Evolutionary conservation across 2,113 vertebrate species (phyloP), one percentile per base, ranked within the genome.

Genomic region (Pterophyllum scalare): DNA sequence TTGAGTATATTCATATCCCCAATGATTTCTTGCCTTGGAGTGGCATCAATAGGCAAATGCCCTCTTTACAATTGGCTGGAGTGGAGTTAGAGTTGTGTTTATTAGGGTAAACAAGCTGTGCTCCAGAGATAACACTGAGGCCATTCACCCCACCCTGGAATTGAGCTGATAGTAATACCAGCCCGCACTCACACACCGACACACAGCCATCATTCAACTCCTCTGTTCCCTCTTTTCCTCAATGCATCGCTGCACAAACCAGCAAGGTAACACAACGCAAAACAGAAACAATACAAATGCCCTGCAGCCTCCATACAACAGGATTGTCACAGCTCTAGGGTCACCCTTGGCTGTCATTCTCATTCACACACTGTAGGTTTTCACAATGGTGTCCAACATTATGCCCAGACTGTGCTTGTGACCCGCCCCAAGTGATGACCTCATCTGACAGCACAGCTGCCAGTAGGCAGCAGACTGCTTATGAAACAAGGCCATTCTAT

Each of bases 21-120:
- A 11, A 60, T 89, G 49, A 81, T 81, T 87, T 84, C 43, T 38
- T 65, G 77, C 82, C 78, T 81, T 83, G 83, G 79, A 85, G 75
- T 83, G 20, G 61, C 35, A 22, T 91, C 91, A 91, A 90, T 81
- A 81, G 86, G 33, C 80, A 92, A 90, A 91, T 82, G 61, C 28
- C 81, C 59, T 82, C 84, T 59, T 78, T 74, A 81, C 79, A 76
- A 60, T 86, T 87, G 83, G 79, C 83, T 87, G 85, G 81, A 84
- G 86, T 86, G 78, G 80, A 84, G 81, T 86, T 87, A 77, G 83
- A 91, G 85, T 90, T 81, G 76, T 87, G 86, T 92, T 93, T 89
- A 90, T 91, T 89, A 84, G 82, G 76, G 81, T 91, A 93, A 95
- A 95, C 93, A 94, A 85, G 91, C 93, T 94, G 92, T 26, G 89